phyloP scores from a whole-genome alignment of 2,888 invertebrate genomes.

The Salticus scenicus region DNA sequence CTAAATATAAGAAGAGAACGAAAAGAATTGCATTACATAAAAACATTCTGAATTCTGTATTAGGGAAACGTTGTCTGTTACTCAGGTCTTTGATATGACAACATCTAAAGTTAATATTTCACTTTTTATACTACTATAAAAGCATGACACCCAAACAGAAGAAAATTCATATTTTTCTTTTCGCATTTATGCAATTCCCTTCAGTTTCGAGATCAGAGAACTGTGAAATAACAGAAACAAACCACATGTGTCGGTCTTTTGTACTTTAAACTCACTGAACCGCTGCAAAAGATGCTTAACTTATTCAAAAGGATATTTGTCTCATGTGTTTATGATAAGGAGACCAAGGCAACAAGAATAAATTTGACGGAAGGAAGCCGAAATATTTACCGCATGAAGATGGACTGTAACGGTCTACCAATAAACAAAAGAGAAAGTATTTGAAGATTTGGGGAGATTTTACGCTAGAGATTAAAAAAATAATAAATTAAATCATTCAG shows the following conservation, averaged over 20 bases:
- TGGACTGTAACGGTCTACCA: conserved; percentile 40
- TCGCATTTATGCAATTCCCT: conserved; percentile 37
- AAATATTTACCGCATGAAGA: conserved; percentile 25
- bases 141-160: conserved; percentile 42
- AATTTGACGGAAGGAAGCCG: conserved; percentile 54
- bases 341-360: conserved; percentile 57
- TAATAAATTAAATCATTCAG: too few species aligned
- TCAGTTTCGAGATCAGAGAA: conserved; percentile 57
- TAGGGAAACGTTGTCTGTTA: background rate
- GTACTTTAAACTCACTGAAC: conserved; percentile 67
- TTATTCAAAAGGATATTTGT: conserved; percentile 47
- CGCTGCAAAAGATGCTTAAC: conserved; percentile 49
- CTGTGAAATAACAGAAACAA: conserved; percentile 66
- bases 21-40: background rate
- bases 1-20: background rate
- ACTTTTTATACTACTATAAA: conserved; percentile 65
- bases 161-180: conserved; percentile 25
- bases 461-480: too few species aligned
- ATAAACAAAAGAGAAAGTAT: conserved; percentile 51
- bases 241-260: conserved; percentile 55
- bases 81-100: conserved; percentile 27
- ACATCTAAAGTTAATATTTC: conserved; percentile 18
- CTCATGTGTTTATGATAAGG: conserved; percentile 59
- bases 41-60: background rate
- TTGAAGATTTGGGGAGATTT: conserved; percentile 12